Evolutionary conservation across 2,888 invertebrate genomes (phyloP).

Genomic region (Crematogaster levior): DNA sequence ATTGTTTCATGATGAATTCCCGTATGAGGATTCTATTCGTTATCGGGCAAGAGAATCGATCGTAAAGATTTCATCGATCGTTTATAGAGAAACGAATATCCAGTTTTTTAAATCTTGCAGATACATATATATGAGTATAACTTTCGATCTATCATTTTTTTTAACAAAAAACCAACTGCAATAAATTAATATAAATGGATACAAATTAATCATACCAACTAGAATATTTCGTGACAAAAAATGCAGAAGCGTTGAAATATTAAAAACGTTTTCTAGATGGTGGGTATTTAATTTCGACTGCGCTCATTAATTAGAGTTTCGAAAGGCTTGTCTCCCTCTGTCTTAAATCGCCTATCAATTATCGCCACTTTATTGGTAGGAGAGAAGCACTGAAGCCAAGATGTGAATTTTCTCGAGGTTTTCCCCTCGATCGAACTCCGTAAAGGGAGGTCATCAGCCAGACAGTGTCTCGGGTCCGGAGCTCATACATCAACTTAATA

Average conservation of each 20-base stretch:
- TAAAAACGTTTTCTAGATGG: background rate
- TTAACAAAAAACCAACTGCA: background rate
- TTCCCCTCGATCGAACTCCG: constrained; percentile 49
- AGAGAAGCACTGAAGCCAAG: constrained; percentile 14
- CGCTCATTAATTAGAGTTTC: constrained; percentile 17
- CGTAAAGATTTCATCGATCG: background rate
- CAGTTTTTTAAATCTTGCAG: background rate
- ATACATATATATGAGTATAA: background rate
- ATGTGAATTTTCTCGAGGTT: constrained; percentile 64
- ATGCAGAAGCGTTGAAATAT: background rate
- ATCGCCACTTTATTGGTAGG: constrained; percentile 8
- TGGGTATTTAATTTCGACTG: background rate
- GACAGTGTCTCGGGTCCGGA: constrained; percentile 65
- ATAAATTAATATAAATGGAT: no score
- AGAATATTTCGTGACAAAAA: background rate
- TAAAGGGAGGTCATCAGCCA: constrained; percentile 68
- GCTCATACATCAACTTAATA: constrained; percentile 78
- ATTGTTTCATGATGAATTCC: constrained; percentile 10
- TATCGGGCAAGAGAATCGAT: constrained; percentile 8
- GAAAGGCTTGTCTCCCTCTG: background rate
- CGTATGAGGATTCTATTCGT: background rate
- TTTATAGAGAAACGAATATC: background rate
- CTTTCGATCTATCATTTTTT: background rate
- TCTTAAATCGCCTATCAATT: constrained; percentile 12
- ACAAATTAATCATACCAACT: background rate